These are phyloP conservation scores for Lates calcarifer DNA, from an alignment of 2,113 vertebrate species.

Conservation along the genomic window DNA sequence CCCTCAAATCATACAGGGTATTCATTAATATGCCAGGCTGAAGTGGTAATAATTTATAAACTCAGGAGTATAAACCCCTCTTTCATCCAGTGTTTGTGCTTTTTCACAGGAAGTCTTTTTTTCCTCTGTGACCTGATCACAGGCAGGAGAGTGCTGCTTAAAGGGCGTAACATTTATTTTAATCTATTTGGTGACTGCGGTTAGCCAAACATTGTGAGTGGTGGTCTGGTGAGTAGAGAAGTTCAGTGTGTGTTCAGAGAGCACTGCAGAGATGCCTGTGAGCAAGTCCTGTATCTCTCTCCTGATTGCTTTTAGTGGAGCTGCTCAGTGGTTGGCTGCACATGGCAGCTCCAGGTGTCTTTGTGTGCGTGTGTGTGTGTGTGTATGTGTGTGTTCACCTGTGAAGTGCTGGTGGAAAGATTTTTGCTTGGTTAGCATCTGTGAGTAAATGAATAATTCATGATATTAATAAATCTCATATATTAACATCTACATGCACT, in stretches of 20 bases:
- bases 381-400: slow-evolving; percentile 6
- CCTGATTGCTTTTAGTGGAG: not conserved
- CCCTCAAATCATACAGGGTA: not conserved
- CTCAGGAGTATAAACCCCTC: not conserved
- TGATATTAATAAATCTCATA: slow-evolving; percentile 12
- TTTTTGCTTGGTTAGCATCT: slow-evolving; percentile 11
- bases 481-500: slow-evolving; percentile 13
- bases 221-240: not conserved
- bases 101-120: not conserved
- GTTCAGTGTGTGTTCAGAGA: not conserved
- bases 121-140: slow-evolving; percentile 12
- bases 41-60: not conserved
- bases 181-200: slow-evolving; percentile 13
- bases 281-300: not conserved
- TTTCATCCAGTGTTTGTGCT: not conserved
- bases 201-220: not conserved
- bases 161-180: slow-evolving; percentile 17
- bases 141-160: slow-evolving; percentile 14
- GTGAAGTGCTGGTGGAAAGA: slow-evolving; percentile 10
- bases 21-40: not conserved
- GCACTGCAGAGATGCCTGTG: slow-evolving; percentile 8
- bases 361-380: slow-evolving; percentile 10
- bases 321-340: slow-evolving; percentile 10
- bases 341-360: slow-evolving; percentile 41
- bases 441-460: slow-evolving; percentile 42